Base-by-base conservation (phyloP, 2,888 invertebrate genomes). In the Napeogenes inachia region DNA sequence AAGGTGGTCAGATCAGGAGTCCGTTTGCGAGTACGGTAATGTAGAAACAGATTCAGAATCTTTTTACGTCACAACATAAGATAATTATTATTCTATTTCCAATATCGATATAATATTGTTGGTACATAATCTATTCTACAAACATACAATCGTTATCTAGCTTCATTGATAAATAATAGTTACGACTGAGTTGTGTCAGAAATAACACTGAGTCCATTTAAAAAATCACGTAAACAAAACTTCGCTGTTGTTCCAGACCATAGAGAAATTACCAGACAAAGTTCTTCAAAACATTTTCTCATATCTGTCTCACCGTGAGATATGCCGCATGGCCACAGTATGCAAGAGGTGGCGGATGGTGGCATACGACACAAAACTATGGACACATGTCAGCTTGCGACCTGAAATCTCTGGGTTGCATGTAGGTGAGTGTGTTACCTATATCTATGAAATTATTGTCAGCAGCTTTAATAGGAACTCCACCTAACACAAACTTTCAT, bases 221-320 rank as follows among this genome's bases (percentile, higher is more conserved):
- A 4, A 42, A 42, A 10, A 5, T 5, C 35, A 35, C 38, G 38
- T 38, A 38, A 38, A 38, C 38, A 42, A 42, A 6, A 42, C 8
- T 10, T 3, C 38, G 66, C 53, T 54, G 65, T 70, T 72, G 67
- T 92, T 92, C 42, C 92, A 98, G 97, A 98, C 97, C 4, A 97
- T 98, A 80, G 98, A 98, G 84, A 98, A 98, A 84, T 92, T 99
- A 46, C 99, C 99, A 12, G 99, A 99, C 85, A 99, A 99, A 89
- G 96, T 99, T 42, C 91, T 99, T 47, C 91, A 98, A 68, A 95
- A 97, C 79, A 96, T 98, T 78, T 99, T 99, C 90, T 95, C 96
- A 54, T 99, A 98, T 86, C 91, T 99, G 69, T 93, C 95, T 38
- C 99, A 99, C 81, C 94, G 95, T 64, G 98, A 99, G 90, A 96